Percentiles rank a stretch among this genome's conserved stretches.
Conservation (phyloP, 2,888 invertebrate species). For the Eupithecia abbreviata region DNA sequence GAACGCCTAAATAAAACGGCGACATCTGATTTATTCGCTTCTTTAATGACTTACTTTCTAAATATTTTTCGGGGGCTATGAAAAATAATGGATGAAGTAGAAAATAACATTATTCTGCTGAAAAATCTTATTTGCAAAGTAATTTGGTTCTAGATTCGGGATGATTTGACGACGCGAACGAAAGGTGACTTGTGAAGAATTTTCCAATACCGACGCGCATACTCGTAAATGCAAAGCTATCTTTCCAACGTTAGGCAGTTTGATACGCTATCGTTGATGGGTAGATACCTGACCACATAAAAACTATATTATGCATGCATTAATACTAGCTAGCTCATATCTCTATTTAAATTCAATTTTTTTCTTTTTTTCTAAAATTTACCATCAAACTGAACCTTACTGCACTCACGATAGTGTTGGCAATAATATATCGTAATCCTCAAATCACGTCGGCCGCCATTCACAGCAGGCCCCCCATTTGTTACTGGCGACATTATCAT, state of each 20-base stretch:
- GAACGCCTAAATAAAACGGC: constrained; percentile 37
- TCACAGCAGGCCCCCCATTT: constrained; percentile 70
- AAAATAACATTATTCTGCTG: neutral
- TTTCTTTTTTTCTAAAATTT: neutral
- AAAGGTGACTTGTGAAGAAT: neutral
- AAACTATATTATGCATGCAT: neutral
- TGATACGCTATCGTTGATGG: neutral
- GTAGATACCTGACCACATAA: neutral
- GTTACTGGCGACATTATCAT: constrained; percentile 78
- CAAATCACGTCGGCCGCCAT: constrained; percentile 63
- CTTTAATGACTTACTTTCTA: constrained; percentile 3
- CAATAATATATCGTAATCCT: constrained; percentile 72
- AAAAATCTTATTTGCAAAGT: neutral
- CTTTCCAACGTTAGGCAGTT: neutral
- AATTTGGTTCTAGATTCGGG: neutral
- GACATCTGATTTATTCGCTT: constrained; percentile 41
- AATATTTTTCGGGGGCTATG: constrained; percentile 3
- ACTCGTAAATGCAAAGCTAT: neutral
- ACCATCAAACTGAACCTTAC: constrained; percentile 20
- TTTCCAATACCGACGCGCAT: neutral
- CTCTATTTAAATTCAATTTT: too few species aligned
- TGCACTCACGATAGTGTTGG: constrained; percentile 57
- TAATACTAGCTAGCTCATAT: neutral
- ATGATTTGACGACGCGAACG: neutral
- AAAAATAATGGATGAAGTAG: constrained; percentile 17